Evolutionary conservation across 2,113 vertebrate genomes (phyloP).

Genomic region (Nesoenas mayeri): DNA sequence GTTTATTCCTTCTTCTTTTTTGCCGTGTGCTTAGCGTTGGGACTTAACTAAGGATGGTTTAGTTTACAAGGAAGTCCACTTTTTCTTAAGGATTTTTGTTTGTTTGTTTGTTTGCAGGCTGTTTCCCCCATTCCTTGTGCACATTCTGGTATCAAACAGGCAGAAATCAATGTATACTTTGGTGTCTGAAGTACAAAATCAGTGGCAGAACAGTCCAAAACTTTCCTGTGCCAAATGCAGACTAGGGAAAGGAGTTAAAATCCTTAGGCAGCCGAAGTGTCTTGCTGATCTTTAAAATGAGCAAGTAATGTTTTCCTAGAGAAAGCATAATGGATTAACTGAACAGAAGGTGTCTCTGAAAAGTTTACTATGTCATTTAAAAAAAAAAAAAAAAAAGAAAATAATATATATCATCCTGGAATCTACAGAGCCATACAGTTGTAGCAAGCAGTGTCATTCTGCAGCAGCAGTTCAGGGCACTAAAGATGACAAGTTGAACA

Average conservation of each 20-base stretch:
- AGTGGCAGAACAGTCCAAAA: background rate
- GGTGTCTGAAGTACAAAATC: background rate
- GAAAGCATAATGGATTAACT: background rate
- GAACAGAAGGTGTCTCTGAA: background rate
- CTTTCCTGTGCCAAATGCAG: background rate
- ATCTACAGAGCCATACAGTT: background rate
- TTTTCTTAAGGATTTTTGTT: background rate
- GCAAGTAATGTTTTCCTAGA: background rate
- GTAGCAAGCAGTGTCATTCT: background rate
- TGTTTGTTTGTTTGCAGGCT: background rate
- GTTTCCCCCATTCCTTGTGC: background rate
- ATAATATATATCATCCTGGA: background rate
- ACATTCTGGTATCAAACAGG: background rate
- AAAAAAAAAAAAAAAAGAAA: background rate
- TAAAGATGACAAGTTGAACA: background rate
- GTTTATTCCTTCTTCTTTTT: background rate
- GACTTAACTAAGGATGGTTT: background rate
- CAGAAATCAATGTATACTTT: background rate
- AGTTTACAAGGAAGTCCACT: background rate
- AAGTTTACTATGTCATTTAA: background rate
- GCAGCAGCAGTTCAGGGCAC: background rate
- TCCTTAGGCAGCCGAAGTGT: background rate
- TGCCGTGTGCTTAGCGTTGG: rapidly evolving
- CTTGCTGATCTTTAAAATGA: background rate
- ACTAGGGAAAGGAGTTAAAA: background rate